Percentiles rank a stretch among this genome's conserved stretches.
Conservation (phyloP, 2,113 vertebrate species). For the Triplophysa dalaica region DNA sequence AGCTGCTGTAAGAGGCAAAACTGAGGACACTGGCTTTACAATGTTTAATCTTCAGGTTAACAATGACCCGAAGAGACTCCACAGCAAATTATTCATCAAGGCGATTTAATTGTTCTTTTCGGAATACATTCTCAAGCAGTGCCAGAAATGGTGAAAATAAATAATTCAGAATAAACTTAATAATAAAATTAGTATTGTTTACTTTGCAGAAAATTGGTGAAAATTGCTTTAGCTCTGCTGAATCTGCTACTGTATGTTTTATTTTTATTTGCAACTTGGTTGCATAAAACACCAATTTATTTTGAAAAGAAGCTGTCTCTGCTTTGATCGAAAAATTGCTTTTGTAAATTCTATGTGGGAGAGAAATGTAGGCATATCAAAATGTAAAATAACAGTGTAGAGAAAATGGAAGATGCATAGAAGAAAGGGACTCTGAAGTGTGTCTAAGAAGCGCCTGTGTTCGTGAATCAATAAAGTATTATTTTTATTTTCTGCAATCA, state of each 20-base stretch:
- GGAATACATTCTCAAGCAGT: background rate
- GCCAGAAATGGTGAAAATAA: background rate
- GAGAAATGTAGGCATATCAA: background rate
- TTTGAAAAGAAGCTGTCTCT: background rate
- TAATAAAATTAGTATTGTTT: background rate
- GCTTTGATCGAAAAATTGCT: background rate
- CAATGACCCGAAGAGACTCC: background rate
- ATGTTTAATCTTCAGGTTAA: background rate
- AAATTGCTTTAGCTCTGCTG: background rate
- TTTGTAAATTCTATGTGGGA: constrained; percentile 24
- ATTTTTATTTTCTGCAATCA: constrained; percentile 43
- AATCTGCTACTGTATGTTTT: background rate
- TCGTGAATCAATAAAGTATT: constrained; percentile 54
- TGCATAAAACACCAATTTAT: background rate
- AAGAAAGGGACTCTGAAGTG: constrained; percentile 4
- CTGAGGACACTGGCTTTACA: background rate
- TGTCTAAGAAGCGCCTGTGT: constrained; percentile 4
- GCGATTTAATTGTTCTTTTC: background rate
- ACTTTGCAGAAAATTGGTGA: background rate
- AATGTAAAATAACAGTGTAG: background rate
- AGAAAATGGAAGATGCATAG: background rate
- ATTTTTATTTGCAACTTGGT: background rate
- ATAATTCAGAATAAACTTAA: background rate
- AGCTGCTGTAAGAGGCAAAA: background rate
- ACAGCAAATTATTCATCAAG: background rate